Conservation (phyloP, 2,113 vertebrate species). For the Zosterops lateralis region DNA sequence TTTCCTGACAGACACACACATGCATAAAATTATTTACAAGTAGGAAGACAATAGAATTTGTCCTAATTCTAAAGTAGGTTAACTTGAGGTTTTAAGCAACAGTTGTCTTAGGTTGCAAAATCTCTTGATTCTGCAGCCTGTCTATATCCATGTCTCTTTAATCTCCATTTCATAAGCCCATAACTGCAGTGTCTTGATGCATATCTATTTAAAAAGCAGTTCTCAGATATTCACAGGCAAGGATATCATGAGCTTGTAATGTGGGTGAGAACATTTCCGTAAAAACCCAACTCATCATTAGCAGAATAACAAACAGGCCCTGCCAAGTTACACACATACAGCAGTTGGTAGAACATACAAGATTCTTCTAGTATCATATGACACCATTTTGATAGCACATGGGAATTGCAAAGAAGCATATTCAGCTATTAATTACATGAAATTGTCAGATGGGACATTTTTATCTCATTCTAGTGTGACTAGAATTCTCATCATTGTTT, state of each 20-base stretch:
- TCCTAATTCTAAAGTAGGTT: not conserved
- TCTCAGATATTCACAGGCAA: not conserved
- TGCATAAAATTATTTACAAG: not conserved
- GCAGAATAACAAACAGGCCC: not conserved
- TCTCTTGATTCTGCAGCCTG: not conserved
- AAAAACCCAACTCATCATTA: not conserved
- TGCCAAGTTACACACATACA: not conserved
- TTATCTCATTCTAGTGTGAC: not conserved
- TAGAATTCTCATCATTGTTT: not conserved
- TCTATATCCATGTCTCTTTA: not conserved
- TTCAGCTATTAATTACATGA: not conserved
- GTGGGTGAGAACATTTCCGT: not conserved
- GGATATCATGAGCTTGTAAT: not conserved
- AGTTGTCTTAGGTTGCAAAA: slow-evolving; percentile 16
- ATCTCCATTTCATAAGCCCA: not conserved
- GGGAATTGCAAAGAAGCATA: not conserved
- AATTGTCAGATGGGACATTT: not conserved
- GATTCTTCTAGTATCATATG: not conserved
- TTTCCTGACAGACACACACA: not conserved
- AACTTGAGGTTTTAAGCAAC: slow-evolving; percentile 17
- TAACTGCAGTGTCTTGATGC: not conserved
- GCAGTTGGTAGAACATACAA: not conserved
- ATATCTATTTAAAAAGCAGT: slow-evolving; percentile 17
- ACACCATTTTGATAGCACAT: not conserved
- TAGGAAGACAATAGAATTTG: not conserved